phyloP scores from a whole-genome alignment of 2,888 invertebrate genomes.

The Crocallis elinguaria region DNA sequence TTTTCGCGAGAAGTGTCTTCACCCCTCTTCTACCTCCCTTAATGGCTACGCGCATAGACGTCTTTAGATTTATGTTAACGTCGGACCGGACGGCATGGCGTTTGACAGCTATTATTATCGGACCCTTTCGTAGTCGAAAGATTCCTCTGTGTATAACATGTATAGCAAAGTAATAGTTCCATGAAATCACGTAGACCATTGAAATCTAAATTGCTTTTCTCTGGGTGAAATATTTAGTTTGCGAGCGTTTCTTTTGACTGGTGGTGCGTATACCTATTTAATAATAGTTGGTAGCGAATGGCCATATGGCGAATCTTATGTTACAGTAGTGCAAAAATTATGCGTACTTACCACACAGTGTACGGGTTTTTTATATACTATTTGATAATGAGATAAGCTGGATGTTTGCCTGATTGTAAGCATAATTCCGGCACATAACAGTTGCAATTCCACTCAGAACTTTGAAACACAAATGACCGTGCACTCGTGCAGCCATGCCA shows the following conservation, averaged over 20 bases:
- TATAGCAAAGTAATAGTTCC: conserved; percentile 11
- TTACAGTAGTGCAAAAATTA: no score
- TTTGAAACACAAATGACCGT: no score
- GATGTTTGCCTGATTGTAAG: no score
- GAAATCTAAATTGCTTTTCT: conserved; percentile 3
- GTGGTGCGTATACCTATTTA: no score
- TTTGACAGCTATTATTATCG: conserved; percentile 38
- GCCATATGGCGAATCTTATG: no score
- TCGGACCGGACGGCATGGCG: conserved; percentile 28
- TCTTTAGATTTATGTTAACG: conserved; percentile 30
- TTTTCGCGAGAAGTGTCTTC: neutral
- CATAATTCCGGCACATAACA: no score
- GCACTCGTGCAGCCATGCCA: no score
- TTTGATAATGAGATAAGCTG: no score
- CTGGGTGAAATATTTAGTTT: neutral
- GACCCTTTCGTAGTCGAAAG: conserved; percentile 31
- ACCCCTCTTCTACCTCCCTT: neutral
- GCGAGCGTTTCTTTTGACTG: neutral
- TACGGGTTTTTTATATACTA: no score
- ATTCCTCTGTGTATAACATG: conserved; percentile 13
- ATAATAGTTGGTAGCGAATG: no score
- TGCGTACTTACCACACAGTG: no score
- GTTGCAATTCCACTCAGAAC: no score
- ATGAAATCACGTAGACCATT: neutral
- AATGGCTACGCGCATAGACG: conserved; percentile 1